A percentile compares a stretch with the other conserved stretches of the same genome.
Conservation (phyloP, 1,140 invertebrate species). For the Drosophila yakuba region DNA sequence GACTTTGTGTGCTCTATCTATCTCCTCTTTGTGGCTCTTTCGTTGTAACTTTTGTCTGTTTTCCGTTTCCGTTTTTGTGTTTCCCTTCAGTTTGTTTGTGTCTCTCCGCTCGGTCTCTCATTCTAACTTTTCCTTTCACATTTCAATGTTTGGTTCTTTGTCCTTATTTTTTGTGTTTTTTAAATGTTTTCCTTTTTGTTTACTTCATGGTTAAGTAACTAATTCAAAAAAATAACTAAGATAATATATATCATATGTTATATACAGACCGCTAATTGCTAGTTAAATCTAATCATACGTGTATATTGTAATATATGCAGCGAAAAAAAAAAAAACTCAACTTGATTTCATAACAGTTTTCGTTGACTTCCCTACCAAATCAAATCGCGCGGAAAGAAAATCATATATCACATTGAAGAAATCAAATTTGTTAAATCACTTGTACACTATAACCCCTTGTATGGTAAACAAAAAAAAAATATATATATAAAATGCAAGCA, state of each 20-base stretch:
- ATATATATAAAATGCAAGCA: slow-evolving; percentile 14
- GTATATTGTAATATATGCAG: slow-evolving; percentile 28
- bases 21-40: slow-evolving; percentile 43
- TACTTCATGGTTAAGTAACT: slow-evolving; percentile 64
- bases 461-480: slow-evolving; percentile 1
- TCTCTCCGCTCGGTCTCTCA: slow-evolving; percentile 32
- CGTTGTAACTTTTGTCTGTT: slow-evolving; percentile 51
- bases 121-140: slow-evolving; percentile 26
- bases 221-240: slow-evolving; percentile 31
- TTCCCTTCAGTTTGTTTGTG: slow-evolving; percentile 17
- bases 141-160: slow-evolving; percentile 44
- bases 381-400: slow-evolving; percentile 51
- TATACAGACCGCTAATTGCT: slow-evolving; percentile 19
- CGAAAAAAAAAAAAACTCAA: slow-evolving; percentile 36
- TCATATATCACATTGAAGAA: slow-evolving; percentile 79
- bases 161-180: slow-evolving; percentile 12
- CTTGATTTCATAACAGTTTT: slow-evolving; percentile 12
- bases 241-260: slow-evolving; percentile 17
- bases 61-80: slow-evolving; percentile 38
- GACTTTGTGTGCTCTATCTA: slow-evolving; percentile 11
- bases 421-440: slow-evolving; percentile 76
- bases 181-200: slow-evolving; percentile 22
- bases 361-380: slow-evolving; percentile 49
- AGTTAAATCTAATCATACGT: slow-evolving; percentile 19
- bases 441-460: slow-evolving; percentile 3